A percentile compares a stretch with the other conserved stretches of the same genome.
phyloP scores from a whole-genome alignment of 2,113 vertebrate genomes.

The human region GRCh38 chrX:150415001-150415500 shows the following conservation, averaged over 20 bases:
- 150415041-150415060: conserved; percentile 37
- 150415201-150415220: conserved; percentile 63
- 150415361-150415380: conserved; percentile 20
- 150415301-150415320: conserved; percentile 54
- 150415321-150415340: conserved; percentile 44
- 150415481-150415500: neutral
- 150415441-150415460: neutral
- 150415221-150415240: neutral
- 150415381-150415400: neutral
- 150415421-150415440: conserved; percentile 14
- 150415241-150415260: conserved; percentile 31
- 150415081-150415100: neutral
- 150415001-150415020: neutral
- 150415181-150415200: conserved; percentile 66
- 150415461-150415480: neutral
- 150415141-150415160: conserved; percentile 15
- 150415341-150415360: conserved; percentile 12
- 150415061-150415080: neutral
- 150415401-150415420: neutral
- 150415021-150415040: conserved; percentile 14
- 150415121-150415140: neutral
- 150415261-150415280: conserved; percentile 52
- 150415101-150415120: neutral
- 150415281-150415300: conserved; percentile 42
- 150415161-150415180: conserved; percentile 33